These are phyloP conservation scores for Dendrocopos noguchii DNA, from an alignment of 2,113 vertebrate species.

Conservation along the genomic window DNA sequence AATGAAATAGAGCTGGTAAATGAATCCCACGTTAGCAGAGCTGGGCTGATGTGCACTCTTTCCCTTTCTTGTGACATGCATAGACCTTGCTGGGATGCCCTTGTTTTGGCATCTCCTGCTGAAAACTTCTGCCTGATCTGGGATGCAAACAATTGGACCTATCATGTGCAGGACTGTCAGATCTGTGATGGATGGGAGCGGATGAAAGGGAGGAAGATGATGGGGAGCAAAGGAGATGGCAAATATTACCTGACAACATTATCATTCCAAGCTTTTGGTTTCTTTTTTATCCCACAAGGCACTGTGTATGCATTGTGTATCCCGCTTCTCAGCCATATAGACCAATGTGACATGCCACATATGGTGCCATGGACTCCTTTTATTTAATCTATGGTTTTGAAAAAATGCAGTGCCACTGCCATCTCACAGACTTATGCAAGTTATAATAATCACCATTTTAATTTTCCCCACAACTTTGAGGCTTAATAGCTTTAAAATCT, in stretches of 20 bases:
- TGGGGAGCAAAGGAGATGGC: neutral
- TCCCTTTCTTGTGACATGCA: accelerated
- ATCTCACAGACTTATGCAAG: conserved; percentile 42
- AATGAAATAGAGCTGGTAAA: neutral
- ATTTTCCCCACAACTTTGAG: conserved; percentile 81
- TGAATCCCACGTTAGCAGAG: accelerated
- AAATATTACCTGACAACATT: neutral
- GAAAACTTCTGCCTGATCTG: neutral
- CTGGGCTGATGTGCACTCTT: neutral
- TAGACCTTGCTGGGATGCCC: neutral
- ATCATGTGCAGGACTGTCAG: neutral
- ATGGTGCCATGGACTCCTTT: neutral
- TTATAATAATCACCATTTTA: conserved; percentile 72
- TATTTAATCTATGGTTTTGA: conserved; percentile 20
- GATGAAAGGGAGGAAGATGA: neutral
- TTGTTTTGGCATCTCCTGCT: neutral
- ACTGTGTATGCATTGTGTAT: conserved; percentile 1
- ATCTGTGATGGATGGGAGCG: neutral
- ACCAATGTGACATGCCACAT: conserved; percentile 2
- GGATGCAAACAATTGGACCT: neutral
- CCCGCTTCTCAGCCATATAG: conserved; percentile 29
- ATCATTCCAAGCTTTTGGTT: neutral
- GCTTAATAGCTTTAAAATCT: conserved; percentile 88
- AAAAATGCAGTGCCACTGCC: neutral
- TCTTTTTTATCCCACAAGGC: conserved; percentile 20